A percentile compares a stretch with the other conserved stretches of the same genome.
These are phyloP conservation scores for Pachyramphus minor DNA, from an alignment of 2,113 vertebrate species.

Conservation along the genomic window DNA sequence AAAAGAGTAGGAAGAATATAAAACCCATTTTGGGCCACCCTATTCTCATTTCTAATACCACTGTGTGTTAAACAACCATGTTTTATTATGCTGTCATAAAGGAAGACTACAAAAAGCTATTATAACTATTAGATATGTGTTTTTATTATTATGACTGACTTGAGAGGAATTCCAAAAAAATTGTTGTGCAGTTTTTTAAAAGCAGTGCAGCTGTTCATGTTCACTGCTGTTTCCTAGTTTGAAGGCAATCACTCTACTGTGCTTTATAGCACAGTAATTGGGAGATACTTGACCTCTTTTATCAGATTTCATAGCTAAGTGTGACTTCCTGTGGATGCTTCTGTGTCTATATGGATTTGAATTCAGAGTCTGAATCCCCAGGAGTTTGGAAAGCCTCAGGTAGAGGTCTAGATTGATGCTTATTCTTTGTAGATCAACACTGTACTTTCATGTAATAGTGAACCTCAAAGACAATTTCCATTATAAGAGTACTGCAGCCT, in stretches of 20 bases:
- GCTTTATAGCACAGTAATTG: not conserved
- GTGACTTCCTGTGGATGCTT: not conserved
- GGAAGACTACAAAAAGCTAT: not conserved
- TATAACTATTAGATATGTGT: not conserved
- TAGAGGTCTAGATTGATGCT: not conserved
- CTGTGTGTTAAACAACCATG: not conserved
- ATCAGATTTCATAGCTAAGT: not conserved
- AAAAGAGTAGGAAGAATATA: slow-evolving; percentile 33
- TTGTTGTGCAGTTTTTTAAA: not conserved
- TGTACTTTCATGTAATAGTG: not conserved
- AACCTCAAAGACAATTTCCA: not conserved
- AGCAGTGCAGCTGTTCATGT: not conserved
- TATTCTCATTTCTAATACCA: not conserved
- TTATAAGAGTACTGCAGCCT: not conserved
- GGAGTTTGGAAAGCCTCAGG: not conserved
- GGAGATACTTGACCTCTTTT: not conserved
- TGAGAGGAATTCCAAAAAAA: not conserved
- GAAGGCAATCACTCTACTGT: not conserved
- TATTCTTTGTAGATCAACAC: not conserved
- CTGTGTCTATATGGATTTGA: not conserved
- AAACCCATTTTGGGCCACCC: not conserved
- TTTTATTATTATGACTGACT: slow-evolving; percentile 6
- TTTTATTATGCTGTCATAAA: slow-evolving; percentile 37
- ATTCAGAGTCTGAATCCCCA: not conserved
- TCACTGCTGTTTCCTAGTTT: not conserved